phyloP scores from a whole-genome alignment of 1,140 invertebrate genomes.

The Eupristina koningsbergeri region DNA sequence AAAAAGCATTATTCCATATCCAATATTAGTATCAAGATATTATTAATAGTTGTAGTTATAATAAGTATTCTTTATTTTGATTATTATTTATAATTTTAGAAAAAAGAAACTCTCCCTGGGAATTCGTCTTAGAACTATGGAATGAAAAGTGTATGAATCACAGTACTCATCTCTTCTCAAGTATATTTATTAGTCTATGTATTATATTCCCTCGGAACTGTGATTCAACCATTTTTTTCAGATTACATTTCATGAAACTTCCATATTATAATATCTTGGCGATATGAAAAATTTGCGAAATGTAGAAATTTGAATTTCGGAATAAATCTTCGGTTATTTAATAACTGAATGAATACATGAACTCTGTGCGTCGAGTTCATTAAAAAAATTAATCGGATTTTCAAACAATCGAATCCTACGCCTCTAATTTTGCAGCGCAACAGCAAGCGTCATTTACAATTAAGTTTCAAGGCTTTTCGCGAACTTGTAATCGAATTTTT shows the following conservation, averaged over 20 bases:
- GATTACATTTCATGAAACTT: too few relatives aligned
- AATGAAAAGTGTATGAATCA: neutral
- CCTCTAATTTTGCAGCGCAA: neutral
- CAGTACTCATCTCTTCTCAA: neutral
- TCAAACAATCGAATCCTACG: neutral
- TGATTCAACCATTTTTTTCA: neutral
- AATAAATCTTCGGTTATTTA: neutral
- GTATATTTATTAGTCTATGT: neutral
- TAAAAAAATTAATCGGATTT: neutral
- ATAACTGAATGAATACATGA: neutral
- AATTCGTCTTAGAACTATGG: neutral
- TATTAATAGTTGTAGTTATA: too few relatives aligned
- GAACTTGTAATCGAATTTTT: slow-evolving; percentile 26
- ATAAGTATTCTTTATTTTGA: neutral
- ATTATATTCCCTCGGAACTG: neutral
- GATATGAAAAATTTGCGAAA: too few relatives aligned
- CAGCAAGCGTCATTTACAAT: neutral
- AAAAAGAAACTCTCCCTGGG: neutral
- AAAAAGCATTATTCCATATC: too few relatives aligned
- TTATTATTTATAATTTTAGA: neutral
- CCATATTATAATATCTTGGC: too few relatives aligned
- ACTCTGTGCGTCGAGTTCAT: neutral
- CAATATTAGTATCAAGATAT: too few relatives aligned
- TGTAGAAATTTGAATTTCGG: neutral
- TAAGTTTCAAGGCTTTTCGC: neutral